Base-by-base conservation (phyloP, 2,888 invertebrate species). In the Litoditis marina region DNA sequence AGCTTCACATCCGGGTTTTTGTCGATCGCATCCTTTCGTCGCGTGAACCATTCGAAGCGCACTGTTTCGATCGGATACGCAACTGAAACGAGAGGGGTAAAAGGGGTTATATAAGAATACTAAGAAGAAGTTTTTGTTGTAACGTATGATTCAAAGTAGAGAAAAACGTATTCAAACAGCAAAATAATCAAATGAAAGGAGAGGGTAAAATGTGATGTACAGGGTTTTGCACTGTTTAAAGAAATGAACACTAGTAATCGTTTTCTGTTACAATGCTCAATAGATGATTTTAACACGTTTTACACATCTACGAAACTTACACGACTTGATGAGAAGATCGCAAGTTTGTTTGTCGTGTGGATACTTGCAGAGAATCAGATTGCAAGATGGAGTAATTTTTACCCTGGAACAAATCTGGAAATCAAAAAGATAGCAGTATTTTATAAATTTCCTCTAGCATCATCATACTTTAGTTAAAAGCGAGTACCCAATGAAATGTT, bases 311-410 rank as follows among this genome's bases (percentile, higher is more conserved):
- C n/a, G 22, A 34, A 47, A 69, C 76, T 73, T 63, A 81, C 81
- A 82, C 22, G 81, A 82, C 58, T 79, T 79, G 50, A 82, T 83
- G 19, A 73, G 64, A 11, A 82, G 70, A 53, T 78, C 78, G 60
- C 82, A 82, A 0, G 77, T 79, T 57, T 82, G 82, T 51, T 81
- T 77, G 63, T 82, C 82, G 57, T 82, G 82, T 0, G 82, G 82
- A 61, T 81, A 82, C 60, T 82, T 82, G 71, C 82, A 82, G 7
- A 82, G 74, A 19, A 83, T 74, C 22, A 82, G 61, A 63, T 82
- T 81, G 63, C 82, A 82, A 0, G 81, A 78, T 0, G 82, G 74
- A 19, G 77, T 79, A 59, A 82, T 72, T 53, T 81, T 81, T 28
- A 82, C 78, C 55, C 81, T 78, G 54, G 64, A 76, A 63, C 5